These are phyloP conservation scores for Phrixothrix hirtus DNA, from an alignment of 2,888 invertebrate genomes.

Conservation along the genomic window DNA sequence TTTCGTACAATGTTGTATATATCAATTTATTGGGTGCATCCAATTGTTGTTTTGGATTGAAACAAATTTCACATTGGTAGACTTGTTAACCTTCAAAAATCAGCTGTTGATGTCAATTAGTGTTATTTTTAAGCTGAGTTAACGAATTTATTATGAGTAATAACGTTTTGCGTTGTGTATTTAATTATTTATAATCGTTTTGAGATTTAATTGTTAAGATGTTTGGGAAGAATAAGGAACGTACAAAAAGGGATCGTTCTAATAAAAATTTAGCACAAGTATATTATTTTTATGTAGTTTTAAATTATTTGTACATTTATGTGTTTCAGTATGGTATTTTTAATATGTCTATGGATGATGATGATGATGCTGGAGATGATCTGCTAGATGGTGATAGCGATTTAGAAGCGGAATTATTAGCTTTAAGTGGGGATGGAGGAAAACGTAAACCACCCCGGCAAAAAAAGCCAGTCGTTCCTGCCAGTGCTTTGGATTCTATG, in stretches of 20 bases:
- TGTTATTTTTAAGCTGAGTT: not conserved
- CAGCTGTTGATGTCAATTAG: not conserved
- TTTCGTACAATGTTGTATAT: too few relatives aligned
- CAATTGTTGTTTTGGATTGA: too few relatives aligned
- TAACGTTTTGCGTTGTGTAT: too few relatives aligned
- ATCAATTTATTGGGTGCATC: too few relatives aligned
- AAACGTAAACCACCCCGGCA: conserved; percentile 47
- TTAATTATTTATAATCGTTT: not conserved
- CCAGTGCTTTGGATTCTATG: conserved; percentile 71
- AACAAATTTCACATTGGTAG: too few relatives aligned
- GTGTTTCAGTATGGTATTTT: conserved; percentile 72
- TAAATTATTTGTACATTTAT: not conserved
- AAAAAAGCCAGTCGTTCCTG: conserved; percentile 54
- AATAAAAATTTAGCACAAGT: conserved; percentile 49
- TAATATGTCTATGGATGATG: conserved; percentile 67
- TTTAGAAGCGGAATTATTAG: conserved; percentile 84
- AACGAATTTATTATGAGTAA: not conserved
- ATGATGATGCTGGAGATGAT: conserved; percentile 60
- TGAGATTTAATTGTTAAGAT: conserved; percentile 33
- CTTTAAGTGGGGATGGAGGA: conserved; percentile 60
- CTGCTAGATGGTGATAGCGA: conserved; percentile 73
- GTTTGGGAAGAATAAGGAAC: conserved; percentile 50
- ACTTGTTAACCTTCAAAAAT: too few relatives aligned
- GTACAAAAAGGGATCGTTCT: conserved; percentile 39
- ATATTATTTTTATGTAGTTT: too few relatives aligned